Conservation (phyloP, 2,797 vertebrate species). For the Pteronotus mesoamericanus region DNA sequence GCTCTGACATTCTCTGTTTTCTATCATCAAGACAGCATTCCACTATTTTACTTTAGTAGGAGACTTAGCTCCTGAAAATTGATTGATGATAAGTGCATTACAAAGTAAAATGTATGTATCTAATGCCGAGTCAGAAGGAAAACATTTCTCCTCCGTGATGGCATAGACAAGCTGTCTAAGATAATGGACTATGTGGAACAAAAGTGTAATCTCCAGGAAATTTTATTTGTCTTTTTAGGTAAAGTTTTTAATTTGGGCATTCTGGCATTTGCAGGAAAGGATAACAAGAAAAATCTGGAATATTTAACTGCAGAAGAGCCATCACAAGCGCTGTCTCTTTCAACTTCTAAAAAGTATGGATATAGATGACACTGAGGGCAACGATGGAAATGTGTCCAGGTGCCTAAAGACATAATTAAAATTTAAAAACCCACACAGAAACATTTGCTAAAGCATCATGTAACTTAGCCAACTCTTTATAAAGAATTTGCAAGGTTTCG, state of each 20-base stretch:
- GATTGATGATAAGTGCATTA: conserved; percentile 51
- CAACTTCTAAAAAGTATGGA: background rate
- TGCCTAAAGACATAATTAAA: conserved; percentile 39
- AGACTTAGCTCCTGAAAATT: background rate
- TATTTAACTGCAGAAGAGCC: background rate
- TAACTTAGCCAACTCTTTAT: background rate
- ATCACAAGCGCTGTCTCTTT: background rate
- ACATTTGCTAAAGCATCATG: conserved; percentile 27
- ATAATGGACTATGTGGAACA: conserved; percentile 3
- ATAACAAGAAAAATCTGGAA: background rate
- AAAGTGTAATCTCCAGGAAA: background rate
- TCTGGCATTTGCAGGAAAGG: conserved; percentile 9
- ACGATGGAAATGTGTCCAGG: background rate
- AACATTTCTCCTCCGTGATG: conserved; percentile 48
- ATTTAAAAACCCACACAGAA: conserved; percentile 16
- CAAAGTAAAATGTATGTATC: conserved; percentile 33
- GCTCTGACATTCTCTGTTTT: conserved; percentile 41
- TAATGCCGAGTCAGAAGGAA: conserved; percentile 49
- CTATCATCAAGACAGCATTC: background rate
- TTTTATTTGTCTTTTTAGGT: background rate
- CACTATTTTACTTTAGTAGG: conserved; percentile 53
- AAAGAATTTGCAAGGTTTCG: conserved; percentile 12
- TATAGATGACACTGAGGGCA: background rate
- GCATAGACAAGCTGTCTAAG: conserved; percentile 36
- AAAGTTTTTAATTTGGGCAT: background rate